These are phyloP conservation scores for Micromys minutus DNA, from an alignment of 2,113 vertebrate genomes.

Conservation along the genomic window DNA sequence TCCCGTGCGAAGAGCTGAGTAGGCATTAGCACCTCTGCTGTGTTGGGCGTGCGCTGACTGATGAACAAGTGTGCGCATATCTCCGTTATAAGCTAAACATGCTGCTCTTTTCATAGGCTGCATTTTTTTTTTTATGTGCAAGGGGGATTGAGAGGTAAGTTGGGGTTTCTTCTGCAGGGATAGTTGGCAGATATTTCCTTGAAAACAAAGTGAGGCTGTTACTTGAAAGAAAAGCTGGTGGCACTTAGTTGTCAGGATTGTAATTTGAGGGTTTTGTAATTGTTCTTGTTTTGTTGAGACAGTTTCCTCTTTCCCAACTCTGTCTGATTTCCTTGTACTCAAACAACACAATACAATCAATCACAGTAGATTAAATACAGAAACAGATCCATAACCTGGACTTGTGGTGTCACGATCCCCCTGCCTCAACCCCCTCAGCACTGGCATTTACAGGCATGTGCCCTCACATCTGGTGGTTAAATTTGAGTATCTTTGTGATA, in stretches of 20 bases:
- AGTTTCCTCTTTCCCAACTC: neutral
- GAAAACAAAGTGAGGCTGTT: conserved; percentile 36
- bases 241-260: neutral
- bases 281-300: neutral
- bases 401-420: neutral
- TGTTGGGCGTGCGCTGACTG: neutral
- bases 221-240: conserved; percentile 37
- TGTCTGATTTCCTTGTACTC: neutral
- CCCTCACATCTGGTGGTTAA: neutral
- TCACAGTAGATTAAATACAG: neutral
- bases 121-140: conserved; percentile 14
- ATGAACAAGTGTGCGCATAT: neutral
- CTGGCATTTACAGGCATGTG: neutral
- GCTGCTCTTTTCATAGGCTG: too few species aligned
- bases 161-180: neutral
- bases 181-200: conserved; percentile 29
- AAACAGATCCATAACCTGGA: neutral
- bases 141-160: neutral
- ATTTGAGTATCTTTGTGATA: neutral
- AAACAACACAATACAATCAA: neutral
- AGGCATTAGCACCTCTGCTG: neutral
- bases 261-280: neutral
- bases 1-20: neutral
- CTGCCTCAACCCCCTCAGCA: neutral
- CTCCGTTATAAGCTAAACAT: neutral